Percentiles rank a stretch among this genome's conserved stretches.
phyloP scores from a whole-genome alignment of 2,888 invertebrate genomes.

The Geophilus truncorum region DNA sequence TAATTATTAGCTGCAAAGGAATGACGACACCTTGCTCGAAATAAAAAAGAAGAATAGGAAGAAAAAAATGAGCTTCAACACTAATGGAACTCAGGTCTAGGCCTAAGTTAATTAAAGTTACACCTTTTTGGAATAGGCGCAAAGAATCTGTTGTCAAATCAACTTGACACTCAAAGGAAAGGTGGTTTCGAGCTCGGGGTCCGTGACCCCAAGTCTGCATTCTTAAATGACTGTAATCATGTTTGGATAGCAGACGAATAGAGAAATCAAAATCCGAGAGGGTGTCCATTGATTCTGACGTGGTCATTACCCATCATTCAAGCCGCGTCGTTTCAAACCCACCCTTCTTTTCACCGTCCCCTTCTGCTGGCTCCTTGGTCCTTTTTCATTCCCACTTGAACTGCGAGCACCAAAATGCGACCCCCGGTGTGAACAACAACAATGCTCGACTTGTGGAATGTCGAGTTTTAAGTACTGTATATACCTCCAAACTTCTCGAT shows the following conservation, averaged over 20 bases:
- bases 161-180: background rate
- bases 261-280: background rate
- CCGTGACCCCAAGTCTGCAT: background rate
- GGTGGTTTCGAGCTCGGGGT: background rate
- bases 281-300: background rate
- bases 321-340: too few species aligned
- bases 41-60: too few species aligned
- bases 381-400: background rate
- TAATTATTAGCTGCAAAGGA: background rate
- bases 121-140: background rate
- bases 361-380: background rate
- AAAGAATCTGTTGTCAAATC: background rate
- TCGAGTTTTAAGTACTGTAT: too few species aligned
- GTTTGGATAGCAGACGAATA: background rate
- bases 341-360: background rate
- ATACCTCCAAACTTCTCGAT: too few species aligned
- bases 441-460: background rate
- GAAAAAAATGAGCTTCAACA: background rate
- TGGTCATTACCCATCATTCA: conserved; percentile 9
- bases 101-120: background rate
- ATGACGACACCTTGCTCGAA: background rate
- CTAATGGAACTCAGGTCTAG: background rate
- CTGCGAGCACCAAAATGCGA: background rate
- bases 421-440: background rate
- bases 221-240: conserved; percentile 4